phyloP scores from a whole-genome alignment of 2,888 invertebrate genomes.

The Plemyria rubiginata region DNA sequence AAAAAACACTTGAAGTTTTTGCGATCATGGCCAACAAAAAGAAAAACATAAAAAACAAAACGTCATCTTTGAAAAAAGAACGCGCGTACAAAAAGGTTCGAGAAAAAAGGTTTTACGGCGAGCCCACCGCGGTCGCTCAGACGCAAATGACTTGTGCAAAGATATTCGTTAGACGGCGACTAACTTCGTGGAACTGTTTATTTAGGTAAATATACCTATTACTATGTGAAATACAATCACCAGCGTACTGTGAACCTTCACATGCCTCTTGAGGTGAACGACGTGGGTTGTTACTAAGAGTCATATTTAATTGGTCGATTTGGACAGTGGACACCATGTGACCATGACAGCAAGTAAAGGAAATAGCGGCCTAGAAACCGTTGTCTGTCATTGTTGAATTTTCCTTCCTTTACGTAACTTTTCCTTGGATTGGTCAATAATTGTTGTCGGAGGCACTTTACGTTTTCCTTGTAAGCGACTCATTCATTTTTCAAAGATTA shows the following conservation, averaged over 20 bases:
- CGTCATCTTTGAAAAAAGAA: slow-evolving; percentile 35
- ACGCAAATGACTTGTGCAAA: slow-evolving; percentile 71
- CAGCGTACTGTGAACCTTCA: slow-evolving; percentile 49
- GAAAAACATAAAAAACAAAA: slow-evolving; percentile 28
- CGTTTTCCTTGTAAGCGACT: slow-evolving; percentile 10
- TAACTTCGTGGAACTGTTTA: slow-evolving; percentile 66
- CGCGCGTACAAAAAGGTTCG: slow-evolving; percentile 38
- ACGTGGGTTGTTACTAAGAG: slow-evolving; percentile 23
- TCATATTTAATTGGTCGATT: slow-evolving; percentile 46
- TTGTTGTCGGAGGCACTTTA: slow-evolving; percentile 6
- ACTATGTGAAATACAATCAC: slow-evolving; percentile 51
- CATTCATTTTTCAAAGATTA: no score
- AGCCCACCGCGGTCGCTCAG: slow-evolving; percentile 50
- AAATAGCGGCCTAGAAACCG: slow-evolving; percentile 64
- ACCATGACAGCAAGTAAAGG: slow-evolving; percentile 61
- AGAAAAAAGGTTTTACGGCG: slow-evolving; percentile 45
- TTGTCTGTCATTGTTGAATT: slow-evolving; percentile 57
- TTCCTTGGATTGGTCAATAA: slow-evolving; percentile 35
- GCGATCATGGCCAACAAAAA: slow-evolving; percentile 30
- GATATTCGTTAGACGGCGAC: slow-evolving; percentile 53
- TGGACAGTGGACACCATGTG: slow-evolving; percentile 42
- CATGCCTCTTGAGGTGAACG: slow-evolving; percentile 27
- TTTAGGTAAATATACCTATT: slow-evolving; percentile 58
- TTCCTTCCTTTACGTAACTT: slow-evolving; percentile 53
- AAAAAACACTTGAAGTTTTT: slow-evolving; percentile 37